Percentiles rank a stretch among this genome's conserved stretches.
Evolutionary conservation across 2,888 invertebrate species (phyloP).

Genomic region (Meteorus colon): DNA sequence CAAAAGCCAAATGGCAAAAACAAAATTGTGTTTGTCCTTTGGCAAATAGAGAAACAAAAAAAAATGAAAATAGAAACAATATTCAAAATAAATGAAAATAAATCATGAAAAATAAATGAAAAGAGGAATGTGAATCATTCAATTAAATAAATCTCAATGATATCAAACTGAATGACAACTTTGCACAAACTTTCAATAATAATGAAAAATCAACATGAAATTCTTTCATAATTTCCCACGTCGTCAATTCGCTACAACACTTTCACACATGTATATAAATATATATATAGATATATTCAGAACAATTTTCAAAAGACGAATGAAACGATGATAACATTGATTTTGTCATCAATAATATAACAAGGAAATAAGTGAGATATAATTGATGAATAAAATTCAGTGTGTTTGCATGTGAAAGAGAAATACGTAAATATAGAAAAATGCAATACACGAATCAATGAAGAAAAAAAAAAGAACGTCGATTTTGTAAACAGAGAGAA

Average conservation of each 20-base stretch:
- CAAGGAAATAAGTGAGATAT: not conserved
- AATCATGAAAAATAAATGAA: too few species aligned
- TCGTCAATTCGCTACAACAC: not conserved
- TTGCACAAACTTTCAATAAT: conserved; percentile 20
- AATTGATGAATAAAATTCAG: conserved; percentile 5
- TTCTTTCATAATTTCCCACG: not conserved
- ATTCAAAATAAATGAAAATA: not conserved
- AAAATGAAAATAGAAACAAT: not conserved
- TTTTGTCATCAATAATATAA: not conserved
- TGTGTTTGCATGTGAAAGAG: conserved; percentile 19
- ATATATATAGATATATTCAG: not conserved
- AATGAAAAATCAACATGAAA: not conserved
- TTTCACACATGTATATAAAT: not conserved
- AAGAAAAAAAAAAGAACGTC: conserved; percentile 41
- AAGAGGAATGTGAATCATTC: too few species aligned
- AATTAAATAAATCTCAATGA: not conserved
- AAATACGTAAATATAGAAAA: not conserved
- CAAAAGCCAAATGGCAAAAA: conserved; percentile 40
- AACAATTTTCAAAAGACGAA: not conserved
- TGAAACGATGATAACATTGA: not conserved
- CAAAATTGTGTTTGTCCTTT: conserved; percentile 39
- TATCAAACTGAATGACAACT: not conserved
- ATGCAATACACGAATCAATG: not conserved
- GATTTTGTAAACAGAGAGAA: conserved; percentile 35
- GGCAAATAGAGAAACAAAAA: not conserved